phyloP scores from a whole-genome alignment of 2,797 vertebrate genomes.

The Synanceia verrucosa region DNA sequence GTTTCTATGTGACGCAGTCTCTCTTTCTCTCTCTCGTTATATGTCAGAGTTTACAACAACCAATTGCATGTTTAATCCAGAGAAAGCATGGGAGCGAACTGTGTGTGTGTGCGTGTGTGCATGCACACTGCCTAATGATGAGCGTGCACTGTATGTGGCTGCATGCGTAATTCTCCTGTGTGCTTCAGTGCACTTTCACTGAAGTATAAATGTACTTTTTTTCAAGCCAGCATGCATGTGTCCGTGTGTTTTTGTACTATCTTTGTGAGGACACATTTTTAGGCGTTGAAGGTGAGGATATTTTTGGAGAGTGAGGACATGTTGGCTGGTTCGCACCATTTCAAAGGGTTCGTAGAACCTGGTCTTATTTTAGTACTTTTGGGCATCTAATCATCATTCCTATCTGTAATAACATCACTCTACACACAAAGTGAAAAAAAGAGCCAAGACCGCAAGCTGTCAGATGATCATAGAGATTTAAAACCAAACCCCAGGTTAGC shows the following conservation, averaged over 20 bases:
- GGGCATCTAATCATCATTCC: conserved; percentile 19
- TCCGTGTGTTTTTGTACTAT: background rate
- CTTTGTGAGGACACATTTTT: conserved; percentile 10
- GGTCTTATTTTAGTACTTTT: conserved; percentile 25
- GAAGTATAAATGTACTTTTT: conserved; percentile 5
- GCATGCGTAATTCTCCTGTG: background rate
- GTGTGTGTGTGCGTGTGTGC: background rate
- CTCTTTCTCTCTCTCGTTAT: conserved; percentile 19
- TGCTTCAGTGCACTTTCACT: background rate
- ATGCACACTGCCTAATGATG: conserved; percentile 20
- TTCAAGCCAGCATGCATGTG: background rate
- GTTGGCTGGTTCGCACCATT: conserved; percentile 1
- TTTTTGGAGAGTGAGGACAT: conserved; percentile 12
- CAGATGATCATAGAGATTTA: conserved; percentile 20
- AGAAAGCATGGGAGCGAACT: conserved; percentile 3
- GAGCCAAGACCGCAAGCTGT: background rate
- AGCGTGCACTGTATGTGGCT: conserved; percentile 11
- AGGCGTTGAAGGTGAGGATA: background rate
- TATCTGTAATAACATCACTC: conserved; percentile 8
- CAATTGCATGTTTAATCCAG: conserved; percentile 48
- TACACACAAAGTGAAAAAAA: background rate
- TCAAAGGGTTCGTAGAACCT: conserved; percentile 26
- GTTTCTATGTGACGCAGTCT: conserved; percentile 53
- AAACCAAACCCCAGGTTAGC: conserved; percentile 37
- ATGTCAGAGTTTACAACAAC: conserved; percentile 65